Percentiles rank a stretch among this genome's conserved stretches.
Evolutionary conservation across 2,113 vertebrate genomes (phyloP).

Genomic region (Ancistrus triradiatus): DNA sequence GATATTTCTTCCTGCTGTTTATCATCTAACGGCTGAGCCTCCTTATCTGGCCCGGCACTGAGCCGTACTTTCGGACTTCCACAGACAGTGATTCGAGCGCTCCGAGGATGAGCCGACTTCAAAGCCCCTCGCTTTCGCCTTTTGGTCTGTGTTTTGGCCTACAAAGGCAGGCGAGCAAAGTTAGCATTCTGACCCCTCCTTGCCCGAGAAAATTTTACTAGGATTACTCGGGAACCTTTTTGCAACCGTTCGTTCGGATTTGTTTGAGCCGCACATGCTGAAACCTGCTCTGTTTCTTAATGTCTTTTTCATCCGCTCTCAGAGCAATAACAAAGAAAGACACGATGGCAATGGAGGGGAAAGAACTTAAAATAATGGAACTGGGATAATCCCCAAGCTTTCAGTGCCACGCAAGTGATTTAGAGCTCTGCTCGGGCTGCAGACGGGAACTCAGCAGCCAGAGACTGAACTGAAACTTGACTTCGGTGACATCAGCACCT

Average conservation of each 20-base stretch:
- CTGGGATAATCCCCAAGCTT: slow-evolving; percentile 21
- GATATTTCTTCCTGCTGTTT: slow-evolving; percentile 33
- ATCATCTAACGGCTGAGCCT: too few relatives aligned
- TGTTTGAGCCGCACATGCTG: slow-evolving; percentile 2
- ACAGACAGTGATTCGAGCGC: slow-evolving; percentile 25
- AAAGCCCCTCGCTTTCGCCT: slow-evolving; percentile 50
- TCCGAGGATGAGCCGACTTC: slow-evolving; percentile 54
- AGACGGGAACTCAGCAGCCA: slow-evolving; percentile 19
- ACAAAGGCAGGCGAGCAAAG: slow-evolving; percentile 41
- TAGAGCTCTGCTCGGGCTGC: slow-evolving; percentile 17
- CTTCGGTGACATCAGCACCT: slow-evolving; percentile 28
- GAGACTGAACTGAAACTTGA: slow-evolving; percentile 16
- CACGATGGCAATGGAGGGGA: slow-evolving; percentile 13
- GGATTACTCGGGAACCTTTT: too few relatives aligned
- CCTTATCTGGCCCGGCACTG: slow-evolving; percentile 23
- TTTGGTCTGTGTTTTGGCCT: slow-evolving; percentile 40
- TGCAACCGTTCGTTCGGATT: slow-evolving; percentile 22
- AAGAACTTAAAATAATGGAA: slow-evolving; percentile 27
- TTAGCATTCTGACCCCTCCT: too few relatives aligned
- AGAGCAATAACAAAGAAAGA: slow-evolving; percentile 8
- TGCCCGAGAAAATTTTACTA: too few relatives aligned
- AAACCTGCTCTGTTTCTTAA: too few relatives aligned
- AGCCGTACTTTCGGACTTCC: slow-evolving; percentile 4
- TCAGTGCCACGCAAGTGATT: slow-evolving; percentile 18
- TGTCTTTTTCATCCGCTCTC: slow-evolving; percentile 4